Percentiles rank a stretch among this genome's conserved stretches.
These are phyloP conservation scores for Melanogrammus aeglefinus DNA, from an alignment of 2,797 vertebrate genomes.

Conservation along the genomic window DNA sequence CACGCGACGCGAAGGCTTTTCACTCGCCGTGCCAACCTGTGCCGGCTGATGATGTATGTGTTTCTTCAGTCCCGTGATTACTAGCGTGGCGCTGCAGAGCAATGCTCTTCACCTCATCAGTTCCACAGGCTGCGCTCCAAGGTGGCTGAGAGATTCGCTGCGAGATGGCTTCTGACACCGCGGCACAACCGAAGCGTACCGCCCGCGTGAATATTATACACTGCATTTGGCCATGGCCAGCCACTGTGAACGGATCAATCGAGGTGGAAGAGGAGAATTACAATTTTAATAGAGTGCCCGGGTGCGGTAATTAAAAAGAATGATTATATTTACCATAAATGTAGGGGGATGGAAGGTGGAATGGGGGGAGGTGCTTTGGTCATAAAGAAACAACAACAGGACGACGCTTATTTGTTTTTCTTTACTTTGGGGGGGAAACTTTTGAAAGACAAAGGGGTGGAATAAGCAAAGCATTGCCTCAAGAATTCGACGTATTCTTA, in stretches of 20 bases:
- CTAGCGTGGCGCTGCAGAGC: slow-evolving; percentile 92
- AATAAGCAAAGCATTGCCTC: slow-evolving; percentile 14
- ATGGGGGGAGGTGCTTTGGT: slow-evolving; percentile 40
- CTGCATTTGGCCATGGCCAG: slow-evolving; percentile 85
- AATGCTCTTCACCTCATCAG: slow-evolving; percentile 99
- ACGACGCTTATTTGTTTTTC: slow-evolving; percentile 35
- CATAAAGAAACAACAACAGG: slow-evolving; percentile 30
- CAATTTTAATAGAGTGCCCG: slow-evolving; percentile 82
- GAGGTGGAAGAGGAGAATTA: slow-evolving; percentile 86
- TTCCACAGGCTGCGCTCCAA: slow-evolving; percentile 94
- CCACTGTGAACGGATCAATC: slow-evolving; percentile 93
- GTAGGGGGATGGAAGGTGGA: slow-evolving; percentile 57
- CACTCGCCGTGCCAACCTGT: slow-evolving; percentile 94
- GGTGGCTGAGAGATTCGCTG: slow-evolving; percentile 95
- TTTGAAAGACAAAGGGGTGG: slow-evolving; percentile 27
- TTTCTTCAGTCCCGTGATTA: slow-evolving; percentile 99
- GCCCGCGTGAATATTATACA: slow-evolving; percentile 86
- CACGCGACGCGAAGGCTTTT: slow-evolving; percentile 97
- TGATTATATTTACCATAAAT: slow-evolving; percentile 84
- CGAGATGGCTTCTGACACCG: slow-evolving; percentile 98
- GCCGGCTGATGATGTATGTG: slow-evolving; percentile 99
- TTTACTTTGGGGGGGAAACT: slow-evolving; percentile 29
- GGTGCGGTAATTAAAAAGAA: slow-evolving; percentile 83
- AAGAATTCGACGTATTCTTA: neutral
- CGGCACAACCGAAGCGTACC: slow-evolving; percentile 80